Evolutionary conservation across 2,797 vertebrate species (phyloP).

Genomic region (Mormyrus proboscirostris): DNA sequence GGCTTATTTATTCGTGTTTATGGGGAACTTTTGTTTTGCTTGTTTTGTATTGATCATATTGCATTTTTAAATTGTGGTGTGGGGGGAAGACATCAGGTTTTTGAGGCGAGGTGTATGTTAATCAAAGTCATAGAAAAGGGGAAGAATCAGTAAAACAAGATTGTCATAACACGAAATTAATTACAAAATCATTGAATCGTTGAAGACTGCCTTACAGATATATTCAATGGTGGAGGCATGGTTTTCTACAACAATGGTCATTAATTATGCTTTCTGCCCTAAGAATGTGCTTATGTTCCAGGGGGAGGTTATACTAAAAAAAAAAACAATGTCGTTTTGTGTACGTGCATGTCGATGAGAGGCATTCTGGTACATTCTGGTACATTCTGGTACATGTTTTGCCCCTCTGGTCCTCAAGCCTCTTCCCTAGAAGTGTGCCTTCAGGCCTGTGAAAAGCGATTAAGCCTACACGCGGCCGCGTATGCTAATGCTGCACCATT

Average conservation of each 20-base stretch:
- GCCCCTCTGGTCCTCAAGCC: not conserved
- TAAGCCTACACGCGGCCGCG: not conserved
- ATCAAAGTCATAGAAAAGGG: not conserved
- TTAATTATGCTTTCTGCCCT: not conserved
- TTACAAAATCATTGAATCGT: not conserved
- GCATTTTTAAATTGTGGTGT: not conserved
- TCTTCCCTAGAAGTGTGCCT: not conserved
- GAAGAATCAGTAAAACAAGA: not conserved
- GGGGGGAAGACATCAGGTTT: not conserved
- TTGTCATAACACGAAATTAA: conserved; percentile 9
- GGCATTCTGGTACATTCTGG: not conserved
- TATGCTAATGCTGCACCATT: not conserved
- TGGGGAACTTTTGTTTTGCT: not conserved
- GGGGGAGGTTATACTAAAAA: not conserved
- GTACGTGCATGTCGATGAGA: not conserved
- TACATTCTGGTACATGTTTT: not conserved
- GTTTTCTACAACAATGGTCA: not conserved
- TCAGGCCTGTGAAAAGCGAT: not conserved
- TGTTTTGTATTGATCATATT: not conserved
- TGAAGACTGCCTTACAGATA: not conserved
- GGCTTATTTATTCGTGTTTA: not conserved
- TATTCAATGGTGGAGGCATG: not conserved
- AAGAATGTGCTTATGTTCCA: not conserved
- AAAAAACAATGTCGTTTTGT: not conserved
- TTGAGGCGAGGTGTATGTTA: not conserved